Base-by-base conservation (phyloP, 2,113 vertebrate species). In the Epinephelus cyanopodus region DNA sequence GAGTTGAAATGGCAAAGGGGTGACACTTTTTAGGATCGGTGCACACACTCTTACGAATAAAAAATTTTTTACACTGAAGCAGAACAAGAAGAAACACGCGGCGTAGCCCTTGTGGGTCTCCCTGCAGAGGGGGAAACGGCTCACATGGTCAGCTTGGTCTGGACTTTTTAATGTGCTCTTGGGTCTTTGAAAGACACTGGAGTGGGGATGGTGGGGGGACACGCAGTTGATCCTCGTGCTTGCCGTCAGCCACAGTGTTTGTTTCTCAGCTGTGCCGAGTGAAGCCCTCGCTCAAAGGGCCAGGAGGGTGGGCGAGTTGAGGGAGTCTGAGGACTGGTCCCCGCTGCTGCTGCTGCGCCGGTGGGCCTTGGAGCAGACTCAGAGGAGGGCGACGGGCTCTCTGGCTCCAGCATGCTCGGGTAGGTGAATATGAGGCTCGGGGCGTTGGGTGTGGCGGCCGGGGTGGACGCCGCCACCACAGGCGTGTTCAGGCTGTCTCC, bases 261-360 rank as follows among this genome's bases (percentile, higher is more conserved):
- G 72, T 89, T 84, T 77, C 57, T 69, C 83, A 58, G 77, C 76
- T 0, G 53, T 10, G 33, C 73, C 47, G 60, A 50, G 66, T n/a
- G 0, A 4, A 14, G 45, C 29, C 56, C 72, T 29, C 10, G 65
- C 90, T 98, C 97, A 99, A 95, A 99, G 97, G 0, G 99, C 98
- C 95, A 99, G 95, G 77, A 99, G 96, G 69, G 99, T 99, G 23
- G 99, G 98, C 23, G 98, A 99, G 97, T 99, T 99, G 95, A 99
- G 98, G 91, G 98, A 99, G 96, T 99, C 99, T 19, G 98, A 99
- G 2, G 98, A 99, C 92, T 99, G 99, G 93, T 99, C 99, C 37
- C 99, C 99, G 0, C 99, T 99, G 97, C 99, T 99, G 94, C 98
- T 99, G 96, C 98, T 99, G 88, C 98, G 97, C 86, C 98, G 97